Evolutionary conservation across 2,113 vertebrate genomes (phyloP).

Genomic region (Melanerpes aurifrons): DNA sequence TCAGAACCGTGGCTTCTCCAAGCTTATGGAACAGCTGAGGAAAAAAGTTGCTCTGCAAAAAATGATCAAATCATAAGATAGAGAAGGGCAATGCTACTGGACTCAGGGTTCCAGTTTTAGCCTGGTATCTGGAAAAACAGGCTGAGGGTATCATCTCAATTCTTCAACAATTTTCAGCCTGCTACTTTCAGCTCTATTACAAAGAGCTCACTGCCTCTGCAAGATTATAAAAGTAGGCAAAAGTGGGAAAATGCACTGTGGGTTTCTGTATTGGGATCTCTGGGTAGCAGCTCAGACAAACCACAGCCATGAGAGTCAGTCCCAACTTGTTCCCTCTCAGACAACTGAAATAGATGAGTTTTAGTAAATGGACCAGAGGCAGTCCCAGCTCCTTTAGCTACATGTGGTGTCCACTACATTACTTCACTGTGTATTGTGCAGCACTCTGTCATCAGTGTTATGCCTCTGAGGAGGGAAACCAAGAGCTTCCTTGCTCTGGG

Average conservation of each 20-base stretch:
- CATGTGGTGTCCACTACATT: background rate
- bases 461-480: background rate
- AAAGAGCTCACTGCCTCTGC: background rate
- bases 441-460: background rate
- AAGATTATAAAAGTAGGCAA: background rate
- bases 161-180: background rate
- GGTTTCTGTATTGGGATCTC: background rate
- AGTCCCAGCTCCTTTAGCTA: background rate
- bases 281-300: background rate
- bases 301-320: background rate
- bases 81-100: background rate
- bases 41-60: background rate
- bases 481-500: background rate
- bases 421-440: background rate
- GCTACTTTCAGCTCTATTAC: background rate
- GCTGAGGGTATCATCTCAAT: fast-evolving
- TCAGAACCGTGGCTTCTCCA: background rate
- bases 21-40: background rate
- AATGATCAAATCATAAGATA: background rate
- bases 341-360: fast-evolving
- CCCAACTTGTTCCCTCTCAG: fast-evolving
- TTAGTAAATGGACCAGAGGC: fast-evolving
- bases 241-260: background rate
- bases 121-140: background rate
- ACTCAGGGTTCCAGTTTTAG: background rate